phyloP scores from a whole-genome alignment of 2,797 vertebrate species.

The Lophius americanus region DNA sequence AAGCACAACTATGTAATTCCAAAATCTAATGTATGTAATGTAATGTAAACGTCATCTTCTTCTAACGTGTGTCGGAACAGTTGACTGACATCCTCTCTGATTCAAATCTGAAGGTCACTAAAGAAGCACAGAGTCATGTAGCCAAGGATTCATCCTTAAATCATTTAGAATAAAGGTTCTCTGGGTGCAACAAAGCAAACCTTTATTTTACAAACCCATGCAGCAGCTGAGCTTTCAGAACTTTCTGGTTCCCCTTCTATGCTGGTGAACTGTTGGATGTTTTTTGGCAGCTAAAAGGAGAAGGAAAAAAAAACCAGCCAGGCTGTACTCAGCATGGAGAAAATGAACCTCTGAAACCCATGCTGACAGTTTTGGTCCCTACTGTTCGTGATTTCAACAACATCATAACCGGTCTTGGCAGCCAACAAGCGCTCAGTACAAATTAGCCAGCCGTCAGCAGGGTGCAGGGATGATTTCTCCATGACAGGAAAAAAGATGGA shows the following conservation, averaged over 20 bases:
- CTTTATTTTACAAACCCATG: neutral
- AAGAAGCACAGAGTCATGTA: conserved; percentile 36
- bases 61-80: neutral
- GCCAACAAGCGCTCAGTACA: conserved; percentile 67
- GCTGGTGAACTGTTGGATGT: conserved; percentile 30
- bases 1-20: no score
- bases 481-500: conserved; percentile 52
- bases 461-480: conserved; percentile 59
- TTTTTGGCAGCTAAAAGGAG: conserved; percentile 49
- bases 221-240: conserved; percentile 15
- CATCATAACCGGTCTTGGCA: conserved; percentile 73
- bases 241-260: conserved; percentile 27
- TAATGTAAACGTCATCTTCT: no score
- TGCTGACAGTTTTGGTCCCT: conserved; percentile 77
- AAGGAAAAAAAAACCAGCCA: conserved; percentile 41
- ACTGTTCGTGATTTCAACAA: conserved; percentile 75
- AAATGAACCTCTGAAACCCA: conserved; percentile 78
- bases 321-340: conserved; percentile 78
- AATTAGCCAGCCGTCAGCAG: conserved; percentile 71
- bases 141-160: conserved; percentile 43
- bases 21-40: no score
- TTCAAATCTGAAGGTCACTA: conserved; percentile 41
- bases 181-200: conserved; percentile 9
- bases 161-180: conserved; percentile 37
- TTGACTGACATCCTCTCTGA: conserved; percentile 49